These are phyloP conservation scores for Lymantria monacha DNA, from an alignment of 2,888 invertebrate species.

Conservation along the genomic window DNA sequence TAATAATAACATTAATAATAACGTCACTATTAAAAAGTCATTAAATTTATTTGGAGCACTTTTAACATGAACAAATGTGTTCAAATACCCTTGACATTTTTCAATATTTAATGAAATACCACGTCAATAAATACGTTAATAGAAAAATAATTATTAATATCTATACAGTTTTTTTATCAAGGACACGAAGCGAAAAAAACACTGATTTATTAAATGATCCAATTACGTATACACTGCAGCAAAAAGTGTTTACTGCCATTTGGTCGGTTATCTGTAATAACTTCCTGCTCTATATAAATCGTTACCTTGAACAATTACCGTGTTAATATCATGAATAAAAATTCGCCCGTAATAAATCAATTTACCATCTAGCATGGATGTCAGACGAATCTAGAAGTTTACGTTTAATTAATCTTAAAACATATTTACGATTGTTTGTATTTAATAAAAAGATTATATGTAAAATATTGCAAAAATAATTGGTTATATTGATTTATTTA, in stretches of 20 bases:
- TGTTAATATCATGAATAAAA: constrained; percentile 26
- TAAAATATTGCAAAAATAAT: no score
- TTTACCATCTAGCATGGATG: constrained; percentile 1
- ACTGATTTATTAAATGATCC: constrained; percentile 10
- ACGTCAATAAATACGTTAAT: neutral
- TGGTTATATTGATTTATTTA: no score
- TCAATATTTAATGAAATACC: neutral
- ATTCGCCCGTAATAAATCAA: constrained; percentile 21
- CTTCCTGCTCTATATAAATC: constrained; percentile 37
- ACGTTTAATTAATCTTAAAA: no score
- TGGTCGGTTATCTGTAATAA: constrained; percentile 15
- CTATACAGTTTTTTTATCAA: neutral
- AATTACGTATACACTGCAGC: constrained; percentile 5
- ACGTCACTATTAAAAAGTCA: neutral
- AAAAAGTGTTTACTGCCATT: constrained; percentile 22
- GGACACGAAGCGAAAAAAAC: neutral
- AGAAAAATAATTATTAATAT: neutral
- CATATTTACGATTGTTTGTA: no score
- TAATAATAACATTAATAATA: neutral
- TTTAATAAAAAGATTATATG: no score
- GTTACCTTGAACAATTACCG: constrained; percentile 28
- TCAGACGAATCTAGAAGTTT: no score
- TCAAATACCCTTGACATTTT: neutral
- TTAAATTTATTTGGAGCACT: neutral
- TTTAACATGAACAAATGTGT: neutral